Base-by-base conservation (phyloP, 2,113 vertebrate species). In the Calyptommatus sinebrachiatus region DNA sequence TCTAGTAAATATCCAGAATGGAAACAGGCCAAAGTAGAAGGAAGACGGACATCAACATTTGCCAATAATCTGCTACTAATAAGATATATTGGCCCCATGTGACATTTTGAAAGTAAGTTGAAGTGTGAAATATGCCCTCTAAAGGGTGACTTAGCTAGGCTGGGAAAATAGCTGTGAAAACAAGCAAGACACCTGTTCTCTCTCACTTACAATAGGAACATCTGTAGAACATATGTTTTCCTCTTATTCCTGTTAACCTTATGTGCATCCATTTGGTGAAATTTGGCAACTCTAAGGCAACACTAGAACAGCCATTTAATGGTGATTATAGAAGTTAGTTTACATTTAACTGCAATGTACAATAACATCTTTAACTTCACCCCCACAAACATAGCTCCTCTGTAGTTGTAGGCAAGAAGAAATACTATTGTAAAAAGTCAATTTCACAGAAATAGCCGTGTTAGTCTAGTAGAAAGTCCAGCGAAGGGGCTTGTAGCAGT, bases 201-300 rank as follows among this genome's bases (percentile, higher is more conserved):
- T 28, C 63, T 46, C n/a, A 31, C 68, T 65, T 67, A 29, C 29
- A 81, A 50, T 68, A 67, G 45, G 35, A 53, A 8, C 50, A 24
- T 70, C 71, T 46, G 28, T 35, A 31, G 48, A 73, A 73, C 63
- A 74, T 80, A 73, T 41, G 61, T 66, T 66, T 66, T 53, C 71
- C 7, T 53, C 35, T 76, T 70, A 70, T 76, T 69, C 14, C 26
- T 26, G n/a, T 50, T 76, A 70, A 82, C 73, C 57, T 75, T 71
- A 45, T 65, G 41, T 14, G 48, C 28, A n/a, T 21, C 9, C 29
- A 65, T n/a, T 48, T 75, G 46, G 29, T 20, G n/a, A 18, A 68
- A 26, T n/a, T 74, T 35, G 20, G 22, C 41, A 35, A 71, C 5
- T n/a, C 21, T 41, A 50, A 74, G 50, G 21, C n/a, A n/a, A 46